Conservation (phyloP, 2,113 vertebrate genomes). For the Nyctibius bracteatus region DNA sequence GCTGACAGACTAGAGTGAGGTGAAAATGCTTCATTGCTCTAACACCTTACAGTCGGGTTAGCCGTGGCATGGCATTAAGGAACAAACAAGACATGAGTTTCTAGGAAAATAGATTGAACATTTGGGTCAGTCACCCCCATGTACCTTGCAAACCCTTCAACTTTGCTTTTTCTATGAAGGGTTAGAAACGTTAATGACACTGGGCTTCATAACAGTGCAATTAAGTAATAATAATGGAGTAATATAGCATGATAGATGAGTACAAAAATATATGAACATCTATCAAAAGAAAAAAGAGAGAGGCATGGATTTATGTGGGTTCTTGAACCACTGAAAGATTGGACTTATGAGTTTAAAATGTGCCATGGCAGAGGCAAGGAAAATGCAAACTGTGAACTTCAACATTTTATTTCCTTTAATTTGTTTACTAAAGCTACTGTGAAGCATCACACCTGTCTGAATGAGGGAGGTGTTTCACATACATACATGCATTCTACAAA, state of each 20-base stretch:
- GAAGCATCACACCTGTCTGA: neutral
- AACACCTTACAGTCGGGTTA: neutral
- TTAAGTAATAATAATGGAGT: conserved; percentile 18
- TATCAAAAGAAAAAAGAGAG: neutral
- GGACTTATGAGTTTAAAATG: neutral
- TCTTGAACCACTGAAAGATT: neutral
- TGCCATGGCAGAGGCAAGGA: neutral
- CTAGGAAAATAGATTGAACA: neutral
- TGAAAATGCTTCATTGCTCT: neutral
- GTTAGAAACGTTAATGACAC: neutral
- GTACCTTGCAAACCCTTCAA: neutral
- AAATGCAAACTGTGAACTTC: neutral
- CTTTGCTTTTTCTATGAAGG: neutral
- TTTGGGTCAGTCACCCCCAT: neutral
- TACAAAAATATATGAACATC: neutral
- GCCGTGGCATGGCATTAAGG: neutral
- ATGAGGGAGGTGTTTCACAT: neutral
- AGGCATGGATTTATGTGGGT: neutral
- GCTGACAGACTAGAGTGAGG: neutral
- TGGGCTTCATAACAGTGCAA: neutral
- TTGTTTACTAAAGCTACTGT: neutral
- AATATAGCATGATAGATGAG: neutral
- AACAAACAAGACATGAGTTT: neutral
- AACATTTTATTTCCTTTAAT: neutral
- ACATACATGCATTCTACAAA: neutral